phyloP scores from a whole-genome alignment of 2,888 invertebrate species.

The Rhogogaster chlorosoma region DNA sequence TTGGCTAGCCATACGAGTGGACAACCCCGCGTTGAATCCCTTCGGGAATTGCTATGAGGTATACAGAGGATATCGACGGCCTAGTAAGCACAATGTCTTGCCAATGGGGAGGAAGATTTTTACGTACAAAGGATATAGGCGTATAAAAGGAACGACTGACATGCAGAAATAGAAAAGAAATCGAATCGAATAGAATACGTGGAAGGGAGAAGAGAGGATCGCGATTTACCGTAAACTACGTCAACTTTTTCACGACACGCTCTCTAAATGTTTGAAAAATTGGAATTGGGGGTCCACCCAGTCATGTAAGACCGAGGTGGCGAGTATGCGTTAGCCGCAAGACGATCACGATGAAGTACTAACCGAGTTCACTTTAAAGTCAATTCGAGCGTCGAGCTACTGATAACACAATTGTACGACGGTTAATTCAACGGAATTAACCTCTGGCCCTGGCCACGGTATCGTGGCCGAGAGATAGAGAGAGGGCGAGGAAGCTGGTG shows the following conservation, averaged over 20 bases:
- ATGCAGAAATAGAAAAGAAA: not conserved
- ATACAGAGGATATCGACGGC: conserved; percentile 5
- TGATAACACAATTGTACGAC: conserved; percentile 74
- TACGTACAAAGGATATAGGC: not conserved
- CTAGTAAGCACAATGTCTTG: not conserved
- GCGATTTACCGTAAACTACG: too few species aligned
- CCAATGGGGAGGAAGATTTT: not conserved
- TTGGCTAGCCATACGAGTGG: not conserved
- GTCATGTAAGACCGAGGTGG: not conserved
- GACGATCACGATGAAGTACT: not conserved
- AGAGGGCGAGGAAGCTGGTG: conserved; percentile 57
- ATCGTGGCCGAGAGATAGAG: conserved; percentile 59
- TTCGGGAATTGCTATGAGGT: not conserved
- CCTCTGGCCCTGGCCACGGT: conserved; percentile 70
- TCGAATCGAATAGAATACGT: not conserved
- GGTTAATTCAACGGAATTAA: conserved; percentile 76
- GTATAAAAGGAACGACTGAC: not conserved
- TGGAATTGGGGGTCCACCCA: not conserved
- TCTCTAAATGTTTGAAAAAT: not conserved
- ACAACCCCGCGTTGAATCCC: not conserved
- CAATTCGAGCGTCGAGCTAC: conserved; percentile 57
- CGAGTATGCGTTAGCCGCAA: not conserved
- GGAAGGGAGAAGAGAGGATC: too few species aligned
- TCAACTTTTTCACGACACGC: too few species aligned
- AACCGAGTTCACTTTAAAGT: conserved; percentile 22